phyloP scores from a whole-genome alignment of 2,113 vertebrate genomes.

The Stegostoma tigrinum region DNA sequence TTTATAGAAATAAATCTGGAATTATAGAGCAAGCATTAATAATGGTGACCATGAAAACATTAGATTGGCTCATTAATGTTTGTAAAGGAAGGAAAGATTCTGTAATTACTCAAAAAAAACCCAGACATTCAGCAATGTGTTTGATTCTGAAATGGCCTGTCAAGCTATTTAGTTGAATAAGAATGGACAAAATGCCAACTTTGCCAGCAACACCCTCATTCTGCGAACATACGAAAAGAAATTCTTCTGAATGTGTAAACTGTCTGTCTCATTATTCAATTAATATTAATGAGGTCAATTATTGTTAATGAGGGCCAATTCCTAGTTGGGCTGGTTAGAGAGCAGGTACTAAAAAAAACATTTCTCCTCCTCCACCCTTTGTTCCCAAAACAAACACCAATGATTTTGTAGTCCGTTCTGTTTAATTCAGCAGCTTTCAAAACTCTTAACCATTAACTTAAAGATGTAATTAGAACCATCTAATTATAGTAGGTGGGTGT shows the following conservation, averaged over 20 bases:
- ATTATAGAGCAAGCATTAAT: no score
- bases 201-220: background rate
- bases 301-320: background rate
- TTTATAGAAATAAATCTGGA: no score
- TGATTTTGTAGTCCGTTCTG: background rate
- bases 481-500: background rate
- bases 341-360: background rate
- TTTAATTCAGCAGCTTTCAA: background rate
- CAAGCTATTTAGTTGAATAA: background rate
- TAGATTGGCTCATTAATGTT: no score
- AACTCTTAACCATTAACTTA: background rate
- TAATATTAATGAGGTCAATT: background rate
- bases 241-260: background rate
- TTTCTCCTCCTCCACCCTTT: background rate
- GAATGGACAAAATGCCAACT: background rate
- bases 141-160: background rate
- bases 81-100: no score
- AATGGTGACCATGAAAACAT: no score
- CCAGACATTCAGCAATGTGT: no score
- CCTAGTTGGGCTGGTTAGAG: background rate
- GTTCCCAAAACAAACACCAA: background rate
- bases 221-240: background rate
- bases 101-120: no score
- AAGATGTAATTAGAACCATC: background rate
- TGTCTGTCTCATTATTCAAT: background rate